Conservation (phyloP, 2,113 vertebrate genomes). For the Ibidorhyncha struthersii region DNA sequence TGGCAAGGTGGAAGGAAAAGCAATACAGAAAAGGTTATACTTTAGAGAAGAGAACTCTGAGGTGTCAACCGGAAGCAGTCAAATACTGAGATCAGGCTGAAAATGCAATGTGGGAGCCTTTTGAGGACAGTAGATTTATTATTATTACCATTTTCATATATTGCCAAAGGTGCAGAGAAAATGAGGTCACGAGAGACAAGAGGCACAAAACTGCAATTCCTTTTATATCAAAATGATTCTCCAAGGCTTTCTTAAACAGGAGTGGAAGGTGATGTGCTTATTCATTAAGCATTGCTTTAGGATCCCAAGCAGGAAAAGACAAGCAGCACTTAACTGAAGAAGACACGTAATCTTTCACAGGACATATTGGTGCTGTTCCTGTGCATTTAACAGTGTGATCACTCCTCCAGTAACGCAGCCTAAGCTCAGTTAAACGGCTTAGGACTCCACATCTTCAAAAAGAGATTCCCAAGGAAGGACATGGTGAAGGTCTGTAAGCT, state of each 20-base stretch:
- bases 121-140: background rate
- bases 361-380: background rate
- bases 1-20: background rate
- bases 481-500: background rate
- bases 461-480: background rate
- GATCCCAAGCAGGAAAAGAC: background rate
- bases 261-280: background rate
- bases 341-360: background rate
- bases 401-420: background rate
- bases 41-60: background rate
- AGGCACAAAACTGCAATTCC: conserved; percentile 9
- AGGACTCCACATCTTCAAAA: background rate
- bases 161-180: conserved; percentile 19
- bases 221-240: conserved; percentile 12
- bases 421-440: background rate
- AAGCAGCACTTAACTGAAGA: background rate
- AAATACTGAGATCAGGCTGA: background rate
- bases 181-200: background rate
- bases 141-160: background rate
- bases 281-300: background rate
- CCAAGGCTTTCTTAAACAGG: conserved; percentile 11
- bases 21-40: background rate
- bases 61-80: background rate
- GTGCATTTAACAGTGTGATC: background rate
- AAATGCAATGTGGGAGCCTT: background rate